Percentiles rank a stretch among this genome's conserved stretches.
These are phyloP conservation scores for Semotilus atromaculatus DNA, from an alignment of 2,797 vertebrate species.

Conservation along the genomic window DNA sequence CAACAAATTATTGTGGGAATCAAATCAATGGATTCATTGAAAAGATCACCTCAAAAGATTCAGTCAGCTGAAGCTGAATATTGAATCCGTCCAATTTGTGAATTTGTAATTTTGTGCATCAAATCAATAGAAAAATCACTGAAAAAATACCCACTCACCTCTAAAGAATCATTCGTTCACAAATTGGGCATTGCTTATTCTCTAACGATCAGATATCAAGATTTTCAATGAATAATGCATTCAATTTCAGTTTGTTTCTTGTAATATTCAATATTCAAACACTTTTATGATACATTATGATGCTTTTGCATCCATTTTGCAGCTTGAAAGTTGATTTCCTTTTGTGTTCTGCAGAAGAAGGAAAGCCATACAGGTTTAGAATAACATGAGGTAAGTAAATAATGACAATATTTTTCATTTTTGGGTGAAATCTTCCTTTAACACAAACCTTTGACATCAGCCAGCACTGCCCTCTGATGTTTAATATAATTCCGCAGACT, in stretches of 20 bases:
- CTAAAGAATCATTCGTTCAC: neutral
- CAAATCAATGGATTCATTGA: neutral
- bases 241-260: neutral
- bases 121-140: neutral
- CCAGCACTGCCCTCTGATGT: neutral
- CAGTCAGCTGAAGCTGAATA: neutral
- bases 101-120: neutral
- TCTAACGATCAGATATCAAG: neutral
- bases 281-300: neutral
- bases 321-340: neutral
- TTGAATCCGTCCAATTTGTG: neutral
- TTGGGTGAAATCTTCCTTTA: neutral
- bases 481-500: neutral
- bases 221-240: neutral
- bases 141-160: neutral
- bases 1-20: neutral
- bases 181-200: neutral
- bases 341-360: neutral
- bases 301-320: neutral
- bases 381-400: neutral
- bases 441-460: neutral
- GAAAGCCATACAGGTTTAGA: neutral
- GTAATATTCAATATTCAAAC: neutral
- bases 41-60: neutral
- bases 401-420: neutral